Conservation (phyloP, 2,797 vertebrate genomes). For the Sebastes diploproa region DNA sequence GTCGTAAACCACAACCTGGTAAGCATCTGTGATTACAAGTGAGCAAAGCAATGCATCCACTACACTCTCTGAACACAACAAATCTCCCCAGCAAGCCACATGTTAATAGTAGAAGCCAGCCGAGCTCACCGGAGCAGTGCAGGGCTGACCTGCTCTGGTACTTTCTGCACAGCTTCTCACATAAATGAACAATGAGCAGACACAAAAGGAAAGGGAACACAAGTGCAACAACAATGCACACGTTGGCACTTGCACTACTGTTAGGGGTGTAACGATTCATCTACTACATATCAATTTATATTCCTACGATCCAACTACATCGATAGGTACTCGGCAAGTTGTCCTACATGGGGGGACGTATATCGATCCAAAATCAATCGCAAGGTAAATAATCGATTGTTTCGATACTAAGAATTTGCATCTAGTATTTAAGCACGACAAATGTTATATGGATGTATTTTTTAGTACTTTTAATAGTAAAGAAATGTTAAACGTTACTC, state of each 20-base stretch:
- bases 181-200: constrained; percentile 45
- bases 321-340: no score
- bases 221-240: neutral
- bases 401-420: no score
- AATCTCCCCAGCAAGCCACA: neutral
- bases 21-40: neutral
- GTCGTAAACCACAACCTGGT: neutral
- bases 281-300: no score
- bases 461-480: no score
- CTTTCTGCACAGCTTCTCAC: constrained; percentile 19
- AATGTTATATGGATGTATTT: no score
- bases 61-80: neutral
- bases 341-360: no score
- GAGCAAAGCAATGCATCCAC: constrained; percentile 8
- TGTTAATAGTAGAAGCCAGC: neutral
- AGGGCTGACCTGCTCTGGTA: constrained; percentile 10
- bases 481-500: no score
- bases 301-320: no score
- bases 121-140: neutral
- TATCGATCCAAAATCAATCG: no score
- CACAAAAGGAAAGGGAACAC: neutral
- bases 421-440: no score
- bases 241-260: neutral
- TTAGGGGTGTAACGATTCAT: no score
- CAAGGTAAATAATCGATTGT: no score